These are phyloP conservation scores for Euphonia xanthogaster DNA, from an alignment of 2,797 vertebrate species.

Conservation along the genomic window DNA sequence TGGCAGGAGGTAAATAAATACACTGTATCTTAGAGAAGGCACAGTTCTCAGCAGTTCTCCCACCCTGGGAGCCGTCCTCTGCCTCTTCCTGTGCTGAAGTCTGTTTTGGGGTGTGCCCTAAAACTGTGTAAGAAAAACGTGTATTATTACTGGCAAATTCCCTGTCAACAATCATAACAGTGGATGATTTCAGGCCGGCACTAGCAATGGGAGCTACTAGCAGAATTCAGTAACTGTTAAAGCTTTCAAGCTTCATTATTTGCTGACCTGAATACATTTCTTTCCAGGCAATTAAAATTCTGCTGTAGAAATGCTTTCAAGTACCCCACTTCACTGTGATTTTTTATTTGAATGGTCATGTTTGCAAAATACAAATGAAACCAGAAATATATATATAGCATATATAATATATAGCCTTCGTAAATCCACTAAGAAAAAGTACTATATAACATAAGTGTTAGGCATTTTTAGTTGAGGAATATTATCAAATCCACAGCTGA, in stretches of 20 bases:
- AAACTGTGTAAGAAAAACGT: background rate
- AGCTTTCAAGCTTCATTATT: background rate
- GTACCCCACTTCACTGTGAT: background rate
- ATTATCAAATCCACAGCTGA: background rate
- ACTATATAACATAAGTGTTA: background rate
- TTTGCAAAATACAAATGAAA: background rate
- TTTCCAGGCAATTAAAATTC: constrained; percentile 8
- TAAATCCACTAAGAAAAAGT: background rate
- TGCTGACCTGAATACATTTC: background rate
- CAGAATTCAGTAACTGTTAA: background rate
- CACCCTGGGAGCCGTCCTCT: background rate
- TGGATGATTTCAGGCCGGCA: background rate
- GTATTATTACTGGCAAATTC: background rate
- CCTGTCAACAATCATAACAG: background rate
- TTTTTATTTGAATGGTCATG: background rate
- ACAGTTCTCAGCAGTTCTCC: background rate
- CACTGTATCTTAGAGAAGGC: background rate
- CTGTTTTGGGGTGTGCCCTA: background rate
- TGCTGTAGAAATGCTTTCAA: background rate
- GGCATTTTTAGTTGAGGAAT: background rate
- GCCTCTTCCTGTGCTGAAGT: background rate
- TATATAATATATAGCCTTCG: background rate
- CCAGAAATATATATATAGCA: background rate
- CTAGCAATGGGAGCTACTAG: background rate
- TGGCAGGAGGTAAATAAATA: background rate